Evolutionary conservation across 2,797 vertebrate species (phyloP), one percentile per base, ranked within the genome.

Genomic region (Xenopus petersii): DNA sequence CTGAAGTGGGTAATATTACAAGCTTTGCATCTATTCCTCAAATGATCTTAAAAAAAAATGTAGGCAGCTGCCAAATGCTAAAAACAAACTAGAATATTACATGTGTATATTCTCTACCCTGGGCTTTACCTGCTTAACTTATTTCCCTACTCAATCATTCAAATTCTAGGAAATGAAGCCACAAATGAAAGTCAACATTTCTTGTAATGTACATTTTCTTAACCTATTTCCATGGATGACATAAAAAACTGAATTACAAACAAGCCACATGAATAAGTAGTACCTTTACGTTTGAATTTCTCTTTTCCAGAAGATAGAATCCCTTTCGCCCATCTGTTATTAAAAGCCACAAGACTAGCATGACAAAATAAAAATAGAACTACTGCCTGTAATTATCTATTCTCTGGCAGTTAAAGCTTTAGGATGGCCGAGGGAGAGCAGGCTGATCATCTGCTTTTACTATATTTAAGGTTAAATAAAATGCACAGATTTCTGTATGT

Each of bases 341-440:
- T 74, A 69, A 46, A 79, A 74, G 46, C 76, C 76, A 66, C 76
- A 74, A 60, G 24, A 24, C 61, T 51, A 60, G 54, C 54, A 61
- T 70, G 71, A 58, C 48, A 61, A 60, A 33, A 71, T 64, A 73
- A 74, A 64, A 79, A 79, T 73, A 74, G 71, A 70, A 74, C 10
- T 7, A 33, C 17, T 24, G 66, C 12, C 71, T 79, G 13, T 79
- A 79, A 79, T 79, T 79, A 70, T 46, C 66, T 55, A 56, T 30
- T 70, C 59, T 51, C 65, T 58, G 67, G 71, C 42, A 51, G 51
- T 56, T 15, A 11, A 46, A 66, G 64, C 49, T 10, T 51, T 4
- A 15, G 11, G 15, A 51, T 51, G 49, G 12, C 49, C 8, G 36
- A 9, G 6, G 49, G 11, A 51, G 49, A 7, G 10, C 49, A 12